Percentiles rank a stretch among this genome's conserved stretches.
Conservation (phyloP, 2,888 invertebrate genomes). For the Acanthosoma haemorrhoidale region DNA sequence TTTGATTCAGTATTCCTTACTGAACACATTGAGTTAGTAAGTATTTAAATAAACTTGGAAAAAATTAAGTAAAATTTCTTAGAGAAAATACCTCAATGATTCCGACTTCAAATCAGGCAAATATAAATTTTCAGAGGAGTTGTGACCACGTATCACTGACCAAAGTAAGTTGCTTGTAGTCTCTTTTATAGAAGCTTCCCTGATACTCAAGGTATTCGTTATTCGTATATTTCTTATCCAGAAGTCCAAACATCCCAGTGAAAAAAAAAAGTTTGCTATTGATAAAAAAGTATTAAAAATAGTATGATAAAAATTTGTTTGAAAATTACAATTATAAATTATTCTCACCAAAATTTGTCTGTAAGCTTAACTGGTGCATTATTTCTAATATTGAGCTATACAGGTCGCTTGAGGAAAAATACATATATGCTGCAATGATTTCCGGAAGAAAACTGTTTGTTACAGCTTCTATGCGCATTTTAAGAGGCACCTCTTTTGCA, state of each 20-base stretch:
- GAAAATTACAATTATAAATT: too few relatives aligned
- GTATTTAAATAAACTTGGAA: too few relatives aligned
- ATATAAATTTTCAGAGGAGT: not conserved
- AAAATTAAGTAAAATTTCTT: too few relatives aligned
- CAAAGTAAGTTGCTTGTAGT: not conserved
- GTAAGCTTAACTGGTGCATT: slow-evolving; percentile 2
- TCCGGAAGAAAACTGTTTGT: slow-evolving; percentile 23
- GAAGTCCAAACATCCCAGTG: not conserved
- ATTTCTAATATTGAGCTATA: slow-evolving; percentile 30
- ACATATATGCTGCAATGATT: slow-evolving; percentile 20
- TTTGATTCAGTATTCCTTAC: too few relatives aligned
- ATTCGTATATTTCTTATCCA: not conserved
- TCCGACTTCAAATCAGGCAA: not conserved
- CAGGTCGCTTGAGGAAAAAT: slow-evolving; percentile 8
- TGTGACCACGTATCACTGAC: not conserved
- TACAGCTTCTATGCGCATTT: not conserved
- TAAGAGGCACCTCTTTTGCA: not conserved
- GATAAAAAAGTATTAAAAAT: too few relatives aligned
- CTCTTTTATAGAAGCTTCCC: not conserved
- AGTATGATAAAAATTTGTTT: too few relatives aligned
- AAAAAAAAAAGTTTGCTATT: not conserved
- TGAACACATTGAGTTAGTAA: too few relatives aligned
- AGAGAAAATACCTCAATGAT: not conserved
- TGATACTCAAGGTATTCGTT: not conserved
- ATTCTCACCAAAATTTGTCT: not conserved